Percentiles rank a stretch among this genome's conserved stretches.
Evolutionary conservation across 2,797 vertebrate species (phyloP).

Genomic region (Sebastes minor): DNA sequence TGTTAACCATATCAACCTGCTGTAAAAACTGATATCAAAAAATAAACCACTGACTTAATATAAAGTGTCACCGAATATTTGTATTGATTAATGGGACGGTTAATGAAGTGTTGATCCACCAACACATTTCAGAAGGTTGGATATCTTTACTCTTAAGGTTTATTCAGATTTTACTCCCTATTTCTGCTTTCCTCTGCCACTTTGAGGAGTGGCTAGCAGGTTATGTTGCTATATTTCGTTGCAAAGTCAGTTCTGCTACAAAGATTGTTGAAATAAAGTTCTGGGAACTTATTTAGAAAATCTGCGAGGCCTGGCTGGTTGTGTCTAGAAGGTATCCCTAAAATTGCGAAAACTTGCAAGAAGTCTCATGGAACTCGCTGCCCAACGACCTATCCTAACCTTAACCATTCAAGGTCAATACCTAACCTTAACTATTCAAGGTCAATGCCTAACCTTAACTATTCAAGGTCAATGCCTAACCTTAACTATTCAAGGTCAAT

Average conservation of each 20-base stretch:
- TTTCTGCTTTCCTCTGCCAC: background rate
- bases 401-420: too few species aligned
- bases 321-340: too few species aligned
- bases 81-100: background rate
- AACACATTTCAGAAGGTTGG: background rate
- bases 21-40: background rate
- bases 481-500: too few species aligned
- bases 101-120: background rate
- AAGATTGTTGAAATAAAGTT: background rate
- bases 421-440: too few species aligned
- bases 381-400: too few species aligned
- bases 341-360: too few species aligned
- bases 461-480: too few species aligned
- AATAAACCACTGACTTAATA: slow-evolving; percentile 42
- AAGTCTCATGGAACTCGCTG: too few species aligned
- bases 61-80: slow-evolving; percentile 47
- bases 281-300: background rate
- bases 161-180: background rate
- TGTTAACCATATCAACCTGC: background rate
- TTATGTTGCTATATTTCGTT: background rate
- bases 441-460: too few species aligned
- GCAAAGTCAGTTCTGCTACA: background rate
- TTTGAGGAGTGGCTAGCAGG: background rate
- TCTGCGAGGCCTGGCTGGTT: background rate
- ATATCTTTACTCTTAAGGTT: background rate